Evolutionary conservation across 1,140 invertebrate genomes (phyloP), one percentile per base, ranked within the genome.

Genomic region (Lepidotrigona ventralis): DNA sequence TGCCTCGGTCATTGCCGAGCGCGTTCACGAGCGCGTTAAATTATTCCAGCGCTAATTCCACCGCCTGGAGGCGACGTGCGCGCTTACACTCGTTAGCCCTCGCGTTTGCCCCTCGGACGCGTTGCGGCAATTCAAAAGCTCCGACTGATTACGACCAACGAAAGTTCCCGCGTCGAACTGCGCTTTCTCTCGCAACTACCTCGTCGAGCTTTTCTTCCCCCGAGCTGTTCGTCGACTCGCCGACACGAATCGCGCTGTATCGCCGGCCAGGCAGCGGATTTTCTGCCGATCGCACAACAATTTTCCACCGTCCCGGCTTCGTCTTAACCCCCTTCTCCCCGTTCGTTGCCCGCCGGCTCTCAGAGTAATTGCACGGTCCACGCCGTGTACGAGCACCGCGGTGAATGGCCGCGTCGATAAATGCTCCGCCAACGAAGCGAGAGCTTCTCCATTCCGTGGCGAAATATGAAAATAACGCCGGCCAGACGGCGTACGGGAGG

Each of bases 301-400:
- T 88, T 87, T 83, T 80, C 86, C 66, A 66, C 78, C 69, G 54
- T 46, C 0, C 54, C 39, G 39, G n/a, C 75, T 68, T 19, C 46
- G 63, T 78, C 81, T 81, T 86, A 33, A n/a, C 54, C 21, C n/a
- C 14, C 21, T 0, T 46, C 39, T 8, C 6, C 39, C 39, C 8
- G n/a, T 33, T 3, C 33, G 33, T 33, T 33, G 33, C 9, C 39
- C 0, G 12, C 12, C 11, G 39, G 78, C 79, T 87, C 72, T 85
- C 72, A 74, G 39, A 83, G 72, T 88, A 88, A 88, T 88, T 88
- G 83, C 69, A 77, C 46, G 46, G 23, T 46, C 21, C 46, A 56
- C 6, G 6, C 63, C 23, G 39, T 46, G 39, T 46, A 46, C 39
- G 39, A 46, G 6, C 39, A 46, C 39, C 6, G 39, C 39, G 51